Percentiles rank a stretch among this genome's conserved stretches.
Evolutionary conservation across 1,140 invertebrate genomes (phyloP).

Genomic region (Gryon sp.): DNA sequence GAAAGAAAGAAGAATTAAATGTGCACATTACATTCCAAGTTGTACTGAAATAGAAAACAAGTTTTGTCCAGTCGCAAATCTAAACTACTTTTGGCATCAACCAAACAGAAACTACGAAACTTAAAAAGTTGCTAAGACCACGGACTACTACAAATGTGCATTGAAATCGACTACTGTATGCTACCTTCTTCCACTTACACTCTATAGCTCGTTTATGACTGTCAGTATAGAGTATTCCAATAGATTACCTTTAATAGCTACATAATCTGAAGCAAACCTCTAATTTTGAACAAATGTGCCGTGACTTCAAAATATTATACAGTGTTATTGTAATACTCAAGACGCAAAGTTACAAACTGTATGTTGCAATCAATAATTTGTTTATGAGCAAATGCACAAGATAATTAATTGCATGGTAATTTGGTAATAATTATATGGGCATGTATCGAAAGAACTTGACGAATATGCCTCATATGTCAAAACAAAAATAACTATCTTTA

Average conservation of each 20-base stretch:
- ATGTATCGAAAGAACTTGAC: no score
- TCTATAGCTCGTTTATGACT: slow-evolving; percentile 59
- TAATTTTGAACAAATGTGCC: slow-evolving; percentile 23
- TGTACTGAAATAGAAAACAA: slow-evolving; percentile 19
- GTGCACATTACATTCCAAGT: slow-evolving; percentile 13
- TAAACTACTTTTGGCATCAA: slow-evolving; percentile 47
- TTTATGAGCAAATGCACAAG: no score
- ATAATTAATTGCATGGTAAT: no score
- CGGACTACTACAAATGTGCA: slow-evolving; percentile 55
- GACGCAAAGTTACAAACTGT: no score
- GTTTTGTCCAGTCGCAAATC: slow-evolving; percentile 35
- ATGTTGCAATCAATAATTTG: no score
- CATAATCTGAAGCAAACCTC: slow-evolving; percentile 15
- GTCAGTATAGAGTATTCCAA: slow-evolving; percentile 20
- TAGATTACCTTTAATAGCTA: slow-evolving; percentile 36
- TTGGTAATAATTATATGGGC: no score
- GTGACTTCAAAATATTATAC: not conserved
- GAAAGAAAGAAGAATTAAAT: slow-evolving; percentile 9
- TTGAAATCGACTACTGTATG: slow-evolving; percentile 55
- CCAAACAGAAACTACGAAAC: slow-evolving; percentile 56
- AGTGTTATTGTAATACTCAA: not conserved
- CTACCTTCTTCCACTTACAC: slow-evolving; percentile 65
- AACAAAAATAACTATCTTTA: no score
- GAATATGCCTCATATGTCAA: no score
- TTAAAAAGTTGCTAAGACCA: slow-evolving; percentile 58